Conservation (phyloP, 2,113 vertebrate species). For the Peromyscus polionotus region DNA sequence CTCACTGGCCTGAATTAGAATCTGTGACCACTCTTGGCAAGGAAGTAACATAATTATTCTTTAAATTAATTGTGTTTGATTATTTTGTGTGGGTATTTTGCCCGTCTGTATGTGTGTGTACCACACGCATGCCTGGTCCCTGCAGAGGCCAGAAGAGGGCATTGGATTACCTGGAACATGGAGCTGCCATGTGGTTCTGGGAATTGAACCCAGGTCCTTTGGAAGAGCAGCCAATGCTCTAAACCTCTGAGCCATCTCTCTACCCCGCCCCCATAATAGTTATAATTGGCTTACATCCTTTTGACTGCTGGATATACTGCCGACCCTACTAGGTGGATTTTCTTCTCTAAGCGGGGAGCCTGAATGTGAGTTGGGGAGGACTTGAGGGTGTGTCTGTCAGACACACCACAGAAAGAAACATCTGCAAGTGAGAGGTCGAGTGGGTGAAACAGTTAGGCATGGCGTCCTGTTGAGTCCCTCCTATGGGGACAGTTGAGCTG, state of each 20-base stretch:
- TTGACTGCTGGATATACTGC: background rate
- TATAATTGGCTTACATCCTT: background rate
- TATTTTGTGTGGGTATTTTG: background rate
- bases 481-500: no score
- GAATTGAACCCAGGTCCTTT: background rate
- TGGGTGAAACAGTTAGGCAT: background rate
- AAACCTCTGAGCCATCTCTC: background rate
- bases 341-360: background rate
- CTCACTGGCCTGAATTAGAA: background rate
- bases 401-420: background rate
- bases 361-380: background rate
- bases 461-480: background rate
- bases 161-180: background rate
- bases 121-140: background rate
- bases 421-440: background rate
- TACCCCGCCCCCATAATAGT: background rate
- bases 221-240: background rate
- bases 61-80: background rate
- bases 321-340: background rate
- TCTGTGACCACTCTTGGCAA: conserved; percentile 10
- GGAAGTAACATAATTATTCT: background rate
- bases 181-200: background rate
- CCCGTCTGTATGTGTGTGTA: background rate
- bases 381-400: background rate
- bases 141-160: background rate